These are phyloP conservation scores for Eubasilissa splendida DNA, from an alignment of 2,888 invertebrate species.

Conservation along the genomic window DNA sequence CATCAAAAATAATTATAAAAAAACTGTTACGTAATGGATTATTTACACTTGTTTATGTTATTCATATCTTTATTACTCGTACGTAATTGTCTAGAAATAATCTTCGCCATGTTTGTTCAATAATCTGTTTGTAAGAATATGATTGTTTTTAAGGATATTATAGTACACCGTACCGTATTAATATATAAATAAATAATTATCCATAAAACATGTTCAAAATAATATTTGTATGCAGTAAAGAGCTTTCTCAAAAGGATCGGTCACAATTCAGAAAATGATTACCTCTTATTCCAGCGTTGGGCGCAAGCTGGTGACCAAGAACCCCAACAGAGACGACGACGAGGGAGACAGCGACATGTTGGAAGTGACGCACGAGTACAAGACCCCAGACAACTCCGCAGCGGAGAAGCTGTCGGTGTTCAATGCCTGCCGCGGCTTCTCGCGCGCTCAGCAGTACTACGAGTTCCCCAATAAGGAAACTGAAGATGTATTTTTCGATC, in stretches of 20 bases:
- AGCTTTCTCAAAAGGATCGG: no score
- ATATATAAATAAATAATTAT: not conserved
- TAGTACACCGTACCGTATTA: not conserved
- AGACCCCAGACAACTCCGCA: slow-evolving; percentile 75
- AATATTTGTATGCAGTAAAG: no score
- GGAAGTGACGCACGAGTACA: slow-evolving; percentile 79
- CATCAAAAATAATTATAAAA: no score
- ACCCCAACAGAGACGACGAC: slow-evolving; percentile 75
- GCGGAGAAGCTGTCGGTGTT: slow-evolving; percentile 78
- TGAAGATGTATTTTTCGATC: slow-evolving; percentile 78
- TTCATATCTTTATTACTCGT: no score
- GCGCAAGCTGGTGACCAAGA: slow-evolving; percentile 78
- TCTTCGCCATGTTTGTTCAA: no score
- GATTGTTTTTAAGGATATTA: no score
- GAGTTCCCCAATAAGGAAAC: slow-evolving; percentile 73
- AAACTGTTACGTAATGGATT: no score
- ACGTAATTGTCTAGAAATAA: no score
- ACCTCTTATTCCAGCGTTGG: slow-evolving; percentile 73
- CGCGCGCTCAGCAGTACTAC: slow-evolving; percentile 75
- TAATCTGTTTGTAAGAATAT: no score
- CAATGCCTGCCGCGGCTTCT: slow-evolving; percentile 78
- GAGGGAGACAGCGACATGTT: slow-evolving; percentile 77
- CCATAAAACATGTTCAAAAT: no score
- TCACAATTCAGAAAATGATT: no score
- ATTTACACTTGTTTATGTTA: no score